phyloP scores from a whole-genome alignment of 2,888 invertebrate species.

The Sphaerophoria taeniata region DNA sequence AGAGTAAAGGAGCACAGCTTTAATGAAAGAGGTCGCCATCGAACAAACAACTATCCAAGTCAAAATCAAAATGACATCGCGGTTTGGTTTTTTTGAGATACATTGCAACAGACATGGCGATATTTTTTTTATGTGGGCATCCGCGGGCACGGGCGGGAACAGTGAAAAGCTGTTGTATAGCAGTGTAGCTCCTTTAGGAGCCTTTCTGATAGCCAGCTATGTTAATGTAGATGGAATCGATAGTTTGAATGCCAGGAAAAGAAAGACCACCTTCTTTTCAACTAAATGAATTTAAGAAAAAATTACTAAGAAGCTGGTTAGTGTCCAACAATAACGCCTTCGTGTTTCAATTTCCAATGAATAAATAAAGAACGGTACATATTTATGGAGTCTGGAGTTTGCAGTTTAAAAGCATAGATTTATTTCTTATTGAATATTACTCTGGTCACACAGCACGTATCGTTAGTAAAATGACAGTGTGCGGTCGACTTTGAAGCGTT shows the following conservation, averaged over 20 bases:
- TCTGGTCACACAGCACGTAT: neutral
- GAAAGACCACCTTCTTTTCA: neutral
- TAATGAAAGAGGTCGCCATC: slow-evolving; percentile 45
- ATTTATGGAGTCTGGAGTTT: neutral
- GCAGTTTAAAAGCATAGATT: neutral
- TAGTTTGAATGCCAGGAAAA: slow-evolving; percentile 12
- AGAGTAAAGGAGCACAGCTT: slow-evolving; percentile 1
- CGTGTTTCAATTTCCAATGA: neutral
- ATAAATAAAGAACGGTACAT: neutral
- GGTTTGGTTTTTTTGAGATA: slow-evolving; percentile 41
- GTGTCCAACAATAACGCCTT: slow-evolving; percentile 1
- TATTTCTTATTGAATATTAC: slow-evolving; percentile 23
- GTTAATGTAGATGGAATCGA: slow-evolving; percentile 31
- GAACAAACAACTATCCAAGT: slow-evolving; percentile 41
- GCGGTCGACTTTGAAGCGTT: neutral
- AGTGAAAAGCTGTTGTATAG: neutral
- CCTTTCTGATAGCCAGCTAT: slow-evolving; percentile 36
- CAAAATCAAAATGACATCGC: slow-evolving; percentile 59
- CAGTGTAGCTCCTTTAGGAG: slow-evolving; percentile 16
- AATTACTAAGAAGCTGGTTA: slow-evolving; percentile 17
- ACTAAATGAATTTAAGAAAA: too few relatives aligned
- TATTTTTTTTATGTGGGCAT: slow-evolving; percentile 45
- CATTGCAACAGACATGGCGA: slow-evolving; percentile 17
- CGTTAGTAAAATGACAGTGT: neutral
- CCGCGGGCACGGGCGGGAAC: neutral